phyloP scores from a whole-genome alignment of 2,797 vertebrate species.

The Ataeniobius toweri region DNA sequence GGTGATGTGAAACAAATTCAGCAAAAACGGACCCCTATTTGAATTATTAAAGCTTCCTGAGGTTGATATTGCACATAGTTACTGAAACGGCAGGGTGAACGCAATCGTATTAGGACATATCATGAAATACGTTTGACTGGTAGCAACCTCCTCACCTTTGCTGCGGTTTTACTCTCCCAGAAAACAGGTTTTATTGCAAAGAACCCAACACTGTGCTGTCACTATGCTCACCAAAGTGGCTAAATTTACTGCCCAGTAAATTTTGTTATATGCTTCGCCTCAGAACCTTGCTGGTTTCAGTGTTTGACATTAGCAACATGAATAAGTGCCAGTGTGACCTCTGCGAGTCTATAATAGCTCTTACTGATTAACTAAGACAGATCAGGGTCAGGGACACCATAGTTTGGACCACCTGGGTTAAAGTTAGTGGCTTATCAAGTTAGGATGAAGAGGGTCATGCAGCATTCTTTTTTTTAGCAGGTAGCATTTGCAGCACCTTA shows the following conservation, averaged over 20 bases:
- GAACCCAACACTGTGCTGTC: constrained; percentile 53
- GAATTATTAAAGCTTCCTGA: constrained; percentile 48
- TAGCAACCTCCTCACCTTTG: constrained; percentile 7
- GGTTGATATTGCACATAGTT: constrained; percentile 41
- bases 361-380: constrained; percentile 72
- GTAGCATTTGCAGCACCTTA: neutral
- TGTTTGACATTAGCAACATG: constrained; percentile 65
- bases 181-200: constrained; percentile 36
- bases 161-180: constrained; percentile 19
- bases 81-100: constrained; percentile 39
- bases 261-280: constrained; percentile 47
- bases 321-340: constrained; percentile 59
- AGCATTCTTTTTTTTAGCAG: constrained; percentile 1
- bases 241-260: constrained; percentile 64
- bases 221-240: constrained; percentile 42
- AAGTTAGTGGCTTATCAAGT: constrained; percentile 51
- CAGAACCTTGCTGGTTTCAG: constrained; percentile 63
- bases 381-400: constrained; percentile 52
- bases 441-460: neutral
- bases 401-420: constrained; percentile 48
- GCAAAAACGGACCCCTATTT: constrained; percentile 23
- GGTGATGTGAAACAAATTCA: constrained; percentile 38
- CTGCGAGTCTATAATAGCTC: constrained; percentile 61
- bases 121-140: constrained; percentile 36
- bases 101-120: constrained; percentile 42